Percentiles rank a stretch among this genome's conserved stretches.
Evolutionary conservation across 2,888 invertebrate species (phyloP).

Genomic region (Trichogramma evanescens): DNA sequence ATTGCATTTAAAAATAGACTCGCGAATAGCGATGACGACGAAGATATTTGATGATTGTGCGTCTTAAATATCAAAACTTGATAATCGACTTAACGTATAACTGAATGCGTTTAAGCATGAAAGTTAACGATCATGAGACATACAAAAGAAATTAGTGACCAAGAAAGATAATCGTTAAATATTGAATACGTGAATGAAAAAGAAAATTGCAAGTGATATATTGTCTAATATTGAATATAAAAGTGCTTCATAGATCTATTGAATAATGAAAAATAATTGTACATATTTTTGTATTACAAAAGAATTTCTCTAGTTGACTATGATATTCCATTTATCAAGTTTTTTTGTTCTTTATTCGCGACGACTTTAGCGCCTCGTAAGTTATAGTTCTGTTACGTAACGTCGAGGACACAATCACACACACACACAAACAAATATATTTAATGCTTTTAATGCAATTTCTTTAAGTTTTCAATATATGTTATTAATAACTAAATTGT

Average conservation of each 20-base stretch:
- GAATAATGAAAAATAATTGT: slow-evolving; percentile 19
- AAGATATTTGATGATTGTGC: slow-evolving; percentile 6
- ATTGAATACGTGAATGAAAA: slow-evolving; percentile 21
- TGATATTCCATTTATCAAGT: slow-evolving; percentile 19
- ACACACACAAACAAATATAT: slow-evolving; percentile 6
- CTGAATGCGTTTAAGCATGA: slow-evolving; percentile 3
- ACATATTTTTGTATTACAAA: slow-evolving; percentile 21
- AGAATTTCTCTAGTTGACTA: slow-evolving; percentile 22
- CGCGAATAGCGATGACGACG: slow-evolving; percentile 6
- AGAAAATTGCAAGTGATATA: slow-evolving; percentile 26
- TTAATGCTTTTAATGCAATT: slow-evolving; percentile 5
- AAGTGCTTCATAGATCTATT: slow-evolving; percentile 22
- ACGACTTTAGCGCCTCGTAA: slow-evolving; percentile 4
- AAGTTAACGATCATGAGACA: slow-evolving; percentile 5
- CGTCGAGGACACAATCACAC: background rate
- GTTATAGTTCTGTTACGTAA: slow-evolving; percentile 12
- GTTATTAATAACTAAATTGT: too few relatives aligned
- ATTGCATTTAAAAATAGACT: slow-evolving; percentile 22
- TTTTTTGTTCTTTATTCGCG: slow-evolving; percentile 5
- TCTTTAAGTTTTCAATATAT: background rate
- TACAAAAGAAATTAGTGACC: background rate
- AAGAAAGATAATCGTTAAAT: slow-evolving; percentile 16
- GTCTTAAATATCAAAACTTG: slow-evolving; percentile 8
- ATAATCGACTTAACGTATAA: slow-evolving; percentile 14
- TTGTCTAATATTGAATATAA: slow-evolving; percentile 25